These are phyloP conservation scores for Drosophila santomea DNA, from an alignment of 1,140 invertebrate species.

Conservation along the genomic window DNA sequence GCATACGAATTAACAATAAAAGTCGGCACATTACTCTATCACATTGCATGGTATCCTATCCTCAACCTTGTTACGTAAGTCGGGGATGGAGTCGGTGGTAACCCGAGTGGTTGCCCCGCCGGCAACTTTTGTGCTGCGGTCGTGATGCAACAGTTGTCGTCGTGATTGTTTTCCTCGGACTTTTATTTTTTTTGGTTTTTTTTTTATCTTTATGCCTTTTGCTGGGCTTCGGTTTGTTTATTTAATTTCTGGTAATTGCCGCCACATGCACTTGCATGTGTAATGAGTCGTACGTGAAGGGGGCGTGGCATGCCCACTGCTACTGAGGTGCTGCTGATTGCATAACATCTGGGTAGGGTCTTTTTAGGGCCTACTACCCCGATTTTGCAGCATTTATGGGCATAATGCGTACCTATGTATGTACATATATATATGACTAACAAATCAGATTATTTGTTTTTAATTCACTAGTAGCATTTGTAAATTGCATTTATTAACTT, in stretches of 20 bases:
- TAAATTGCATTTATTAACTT: too few species aligned
- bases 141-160: slow-evolving; percentile 68
- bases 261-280: slow-evolving; percentile 79
- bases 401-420: too few species aligned
- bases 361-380: background rate
- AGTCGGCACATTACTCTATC: slow-evolving; percentile 27
- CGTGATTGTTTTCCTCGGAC: slow-evolving; percentile 24
- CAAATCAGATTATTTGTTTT: too few species aligned
- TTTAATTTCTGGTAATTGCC: slow-evolving; percentile 81
- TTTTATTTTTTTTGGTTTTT: background rate
- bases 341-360: slow-evolving; percentile 11
- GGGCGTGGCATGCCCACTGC: slow-evolving; percentile 19
- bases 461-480: too few species aligned
- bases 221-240: slow-evolving; percentile 68
- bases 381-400: too few species aligned
- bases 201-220: slow-evolving; percentile 12
- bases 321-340: slow-evolving; percentile 8
- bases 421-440: too few species aligned
- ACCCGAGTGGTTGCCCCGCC: slow-evolving; percentile 47
- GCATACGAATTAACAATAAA: slow-evolving; percentile 72
- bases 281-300: slow-evolving; percentile 56
- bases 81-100: slow-evolving; percentile 55
- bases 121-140: slow-evolving; percentile 34
- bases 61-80: slow-evolving; percentile 77
- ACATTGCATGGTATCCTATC: slow-evolving; percentile 49